Percentiles rank a stretch among this genome's conserved stretches.
phyloP scores from a whole-genome alignment of 2,797 vertebrate species.

The Danio albolineatus region DNA sequence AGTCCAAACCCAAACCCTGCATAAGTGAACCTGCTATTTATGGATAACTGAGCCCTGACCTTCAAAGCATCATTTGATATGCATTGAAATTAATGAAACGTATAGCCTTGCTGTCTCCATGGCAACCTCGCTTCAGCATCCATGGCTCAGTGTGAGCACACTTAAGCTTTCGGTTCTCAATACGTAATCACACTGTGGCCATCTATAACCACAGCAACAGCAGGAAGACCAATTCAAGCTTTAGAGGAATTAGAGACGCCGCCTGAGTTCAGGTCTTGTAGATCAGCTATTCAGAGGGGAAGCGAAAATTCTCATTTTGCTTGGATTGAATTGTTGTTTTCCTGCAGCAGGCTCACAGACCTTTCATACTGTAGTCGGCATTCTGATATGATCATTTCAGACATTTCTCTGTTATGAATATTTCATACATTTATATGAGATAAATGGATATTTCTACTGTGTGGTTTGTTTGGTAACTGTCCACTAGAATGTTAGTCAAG shows the following conservation, averaged over 20 bases:
- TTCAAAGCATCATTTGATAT: slow-evolving; percentile 26
- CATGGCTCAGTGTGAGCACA: slow-evolving; percentile 37
- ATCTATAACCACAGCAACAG: slow-evolving; percentile 59
- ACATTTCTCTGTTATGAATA: background rate
- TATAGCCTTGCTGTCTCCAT: slow-evolving; percentile 68
- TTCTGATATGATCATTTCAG: background rate
- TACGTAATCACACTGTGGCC: slow-evolving; percentile 48
- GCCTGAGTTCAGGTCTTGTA: background rate
- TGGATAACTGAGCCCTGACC: slow-evolving; percentile 47
- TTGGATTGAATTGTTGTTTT: slow-evolving; percentile 11
- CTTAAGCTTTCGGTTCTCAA: slow-evolving; percentile 47
- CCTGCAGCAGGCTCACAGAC: background rate
- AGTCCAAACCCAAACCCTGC: background rate
- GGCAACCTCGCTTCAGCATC: slow-evolving; percentile 66
- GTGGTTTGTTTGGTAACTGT: slow-evolving; percentile 1
- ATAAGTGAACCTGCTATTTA: slow-evolving; percentile 26
- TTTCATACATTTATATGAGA: too few relatives aligned
- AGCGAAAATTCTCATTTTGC: background rate
- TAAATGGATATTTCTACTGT: background rate
- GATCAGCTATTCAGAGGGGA: background rate
- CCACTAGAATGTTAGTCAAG: background rate
- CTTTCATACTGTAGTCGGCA: background rate
- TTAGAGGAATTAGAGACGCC: slow-evolving; percentile 19
- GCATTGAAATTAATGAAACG: slow-evolving; percentile 56
- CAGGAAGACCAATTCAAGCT: slow-evolving; percentile 32